Evolutionary conservation across 2,888 invertebrate genomes (phyloP).

Genomic region (Cerastis rubricosa): DNA sequence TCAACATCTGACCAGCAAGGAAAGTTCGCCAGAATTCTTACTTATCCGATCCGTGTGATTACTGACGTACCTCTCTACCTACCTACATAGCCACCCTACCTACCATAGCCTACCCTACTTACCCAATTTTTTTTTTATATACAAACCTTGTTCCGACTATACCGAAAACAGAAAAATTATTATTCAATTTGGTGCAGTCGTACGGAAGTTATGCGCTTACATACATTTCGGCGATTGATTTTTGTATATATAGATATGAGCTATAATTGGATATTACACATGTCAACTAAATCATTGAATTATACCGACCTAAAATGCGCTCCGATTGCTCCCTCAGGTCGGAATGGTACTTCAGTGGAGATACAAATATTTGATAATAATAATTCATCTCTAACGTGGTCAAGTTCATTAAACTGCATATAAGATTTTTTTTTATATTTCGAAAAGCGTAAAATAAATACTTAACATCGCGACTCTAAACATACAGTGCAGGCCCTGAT

Average conservation of each 20-base stretch:
- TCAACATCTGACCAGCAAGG: neutral
- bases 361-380: neutral
- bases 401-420: constrained; percentile 24
- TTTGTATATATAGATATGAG: neutral
- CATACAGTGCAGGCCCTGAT: neutral
- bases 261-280: neutral
- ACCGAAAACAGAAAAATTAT: too few species aligned
- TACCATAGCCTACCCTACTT: too few species aligned
- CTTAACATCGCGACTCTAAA: neutral
- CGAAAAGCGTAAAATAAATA: neutral
- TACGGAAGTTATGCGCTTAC: too few species aligned
- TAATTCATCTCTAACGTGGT: neutral
- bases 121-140: too few species aligned
- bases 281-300: neutral
- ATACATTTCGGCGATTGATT: too few species aligned
- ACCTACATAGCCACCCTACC: too few species aligned
- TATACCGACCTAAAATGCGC: neutral
- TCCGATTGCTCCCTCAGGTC: constrained; percentile 5
- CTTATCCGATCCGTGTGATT: neutral
- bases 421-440: neutral
- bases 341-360: constrained; percentile 4
- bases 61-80: neutral
- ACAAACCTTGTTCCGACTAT: too few species aligned
- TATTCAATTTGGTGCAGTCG: too few species aligned
- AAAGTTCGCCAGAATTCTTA: neutral